Evolutionary conservation across 2,113 vertebrate genomes (phyloP).

Genomic region (Pterocles burchelli): DNA sequence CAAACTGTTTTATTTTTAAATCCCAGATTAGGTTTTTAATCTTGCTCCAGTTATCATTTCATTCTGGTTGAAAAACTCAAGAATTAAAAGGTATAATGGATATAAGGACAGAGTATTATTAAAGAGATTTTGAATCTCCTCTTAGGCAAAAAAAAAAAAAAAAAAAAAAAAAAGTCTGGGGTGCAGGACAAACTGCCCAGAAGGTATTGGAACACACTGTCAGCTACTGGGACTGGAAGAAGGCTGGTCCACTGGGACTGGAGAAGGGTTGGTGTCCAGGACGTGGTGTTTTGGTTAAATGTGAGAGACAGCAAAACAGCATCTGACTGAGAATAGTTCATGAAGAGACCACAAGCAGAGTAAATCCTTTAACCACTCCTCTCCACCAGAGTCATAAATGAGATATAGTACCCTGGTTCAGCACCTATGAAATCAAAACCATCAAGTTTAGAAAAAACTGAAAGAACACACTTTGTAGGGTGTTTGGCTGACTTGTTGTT

Average conservation of each 20-base stretch:
- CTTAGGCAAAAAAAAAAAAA: neutral
- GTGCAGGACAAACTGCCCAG: neutral
- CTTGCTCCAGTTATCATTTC: neutral
- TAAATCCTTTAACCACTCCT: neutral
- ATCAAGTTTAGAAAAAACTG: neutral
- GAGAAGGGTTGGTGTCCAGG: neutral
- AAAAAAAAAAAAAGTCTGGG: neutral
- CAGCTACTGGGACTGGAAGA: neutral
- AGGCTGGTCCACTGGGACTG: neutral
- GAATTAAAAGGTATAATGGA: neutral
- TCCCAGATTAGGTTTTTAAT: neutral
- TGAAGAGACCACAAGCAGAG: neutral
- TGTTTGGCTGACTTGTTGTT: neutral
- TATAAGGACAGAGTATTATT: neutral
- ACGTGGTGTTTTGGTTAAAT: neutral
- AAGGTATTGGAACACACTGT: neutral
- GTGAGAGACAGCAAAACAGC: neutral
- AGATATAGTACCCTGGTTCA: neutral
- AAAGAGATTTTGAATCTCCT: neutral
- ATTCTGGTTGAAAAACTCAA: neutral
- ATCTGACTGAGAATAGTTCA: neutral
- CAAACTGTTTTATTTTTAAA: neutral
- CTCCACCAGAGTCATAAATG: neutral
- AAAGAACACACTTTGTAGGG: neutral
- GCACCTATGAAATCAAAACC: neutral